Percentiles rank a stretch among this genome's conserved stretches.
Evolutionary conservation across 1,140 invertebrate genomes (phyloP).

Genomic region (Homarus americanus): DNA sequence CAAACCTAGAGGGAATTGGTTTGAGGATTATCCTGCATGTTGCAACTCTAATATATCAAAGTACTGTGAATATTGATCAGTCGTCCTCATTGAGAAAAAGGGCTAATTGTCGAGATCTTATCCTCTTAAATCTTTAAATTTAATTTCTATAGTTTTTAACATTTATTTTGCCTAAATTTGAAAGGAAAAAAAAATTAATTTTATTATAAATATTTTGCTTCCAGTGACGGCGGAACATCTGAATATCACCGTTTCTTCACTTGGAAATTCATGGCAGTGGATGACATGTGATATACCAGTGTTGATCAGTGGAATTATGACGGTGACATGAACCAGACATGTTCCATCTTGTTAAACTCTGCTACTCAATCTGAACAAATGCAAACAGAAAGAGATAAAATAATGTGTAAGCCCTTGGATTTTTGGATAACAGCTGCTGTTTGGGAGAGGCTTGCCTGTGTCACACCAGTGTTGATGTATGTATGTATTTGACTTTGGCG

Average conservation of each 20-base stretch:
- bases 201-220: too few species aligned
- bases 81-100: too few species aligned
- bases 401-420: conserved; percentile 63
- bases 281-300: conserved; percentile 70
- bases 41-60: too few species aligned
- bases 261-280: conserved; percentile 68
- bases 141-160: too few species aligned
- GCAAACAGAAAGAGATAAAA: conserved; percentile 44
- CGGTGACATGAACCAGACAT: conserved; percentile 64
- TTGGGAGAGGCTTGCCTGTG: conserved; percentile 56
- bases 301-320: conserved; percentile 68
- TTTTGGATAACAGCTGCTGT: conserved; percentile 51
- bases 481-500: conserved; percentile 41
- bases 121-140: too few species aligned
- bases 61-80: too few species aligned
- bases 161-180: too few species aligned
- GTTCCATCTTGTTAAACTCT: conserved; percentile 43
- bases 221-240: conserved; percentile 57
- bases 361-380: conserved; percentile 54
- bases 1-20: too few species aligned
- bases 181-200: too few species aligned
- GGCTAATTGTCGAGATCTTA: too few species aligned
- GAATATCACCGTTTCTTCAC: conserved; percentile 65
- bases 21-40: too few species aligned
- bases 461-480: conserved; percentile 63